Evolutionary conservation across 2,888 invertebrate genomes (phyloP).

Genomic region (Chelonus formosanus): DNA sequence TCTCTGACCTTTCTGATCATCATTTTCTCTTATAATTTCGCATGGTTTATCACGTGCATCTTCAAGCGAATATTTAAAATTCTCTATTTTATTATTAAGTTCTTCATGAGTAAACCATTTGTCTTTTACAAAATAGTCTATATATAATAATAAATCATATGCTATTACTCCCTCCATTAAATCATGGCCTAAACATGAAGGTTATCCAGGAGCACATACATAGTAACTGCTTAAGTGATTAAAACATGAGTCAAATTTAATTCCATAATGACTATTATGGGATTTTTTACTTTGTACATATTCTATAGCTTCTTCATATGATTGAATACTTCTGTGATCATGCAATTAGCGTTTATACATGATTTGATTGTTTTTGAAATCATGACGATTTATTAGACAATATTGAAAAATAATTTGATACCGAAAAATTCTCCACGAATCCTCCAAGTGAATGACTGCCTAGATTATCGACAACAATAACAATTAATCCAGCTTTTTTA

Average conservation of each 20-base stretch:
- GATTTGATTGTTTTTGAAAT: constrained; percentile 6
- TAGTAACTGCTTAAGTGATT: constrained; percentile 44
- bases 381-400: constrained; percentile 25
- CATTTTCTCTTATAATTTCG: background rate
- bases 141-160: constrained; percentile 38
- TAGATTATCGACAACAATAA: constrained; percentile 42
- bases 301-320: constrained; percentile 1
- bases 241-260: constrained; percentile 44
- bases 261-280: constrained; percentile 32
- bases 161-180: constrained; percentile 43
- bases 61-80: constrained; percentile 17
- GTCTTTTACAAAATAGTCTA: constrained; percentile 36
- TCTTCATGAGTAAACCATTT: constrained; percentile 28
- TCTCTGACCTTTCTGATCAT: no score
- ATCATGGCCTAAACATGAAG: constrained; percentile 48
- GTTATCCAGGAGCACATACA: constrained; percentile 44
- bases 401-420: constrained; percentile 35
- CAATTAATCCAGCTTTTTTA: no score
- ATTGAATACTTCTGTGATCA: no score
- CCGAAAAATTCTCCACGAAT: no score
- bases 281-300: constrained; percentile 4
- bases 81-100: constrained; percentile 15
- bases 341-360: no score
- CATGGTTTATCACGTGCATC: constrained; percentile 27
- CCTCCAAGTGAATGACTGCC: no score